These are phyloP conservation scores for Sphaerodactylus townsendi DNA, from an alignment of 2,113 vertebrate species.

Conservation along the genomic window DNA sequence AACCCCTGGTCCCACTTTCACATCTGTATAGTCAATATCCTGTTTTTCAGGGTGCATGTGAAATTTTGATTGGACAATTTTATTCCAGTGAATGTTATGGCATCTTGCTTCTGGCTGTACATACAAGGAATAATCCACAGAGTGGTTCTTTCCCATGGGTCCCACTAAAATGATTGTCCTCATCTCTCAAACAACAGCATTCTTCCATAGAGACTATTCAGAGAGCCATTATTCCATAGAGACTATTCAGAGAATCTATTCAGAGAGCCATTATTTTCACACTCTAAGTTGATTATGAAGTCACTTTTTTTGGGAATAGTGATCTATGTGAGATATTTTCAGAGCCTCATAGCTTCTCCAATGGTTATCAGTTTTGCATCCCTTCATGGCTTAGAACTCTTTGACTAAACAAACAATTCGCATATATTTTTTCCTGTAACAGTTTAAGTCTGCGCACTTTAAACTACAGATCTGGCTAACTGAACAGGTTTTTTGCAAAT, in stretches of 20 bases:
- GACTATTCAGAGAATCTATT: background rate
- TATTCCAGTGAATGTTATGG: no score
- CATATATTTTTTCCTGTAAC: background rate
- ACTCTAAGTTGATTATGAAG: background rate
- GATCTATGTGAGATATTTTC: background rate
- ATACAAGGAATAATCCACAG: background rate
- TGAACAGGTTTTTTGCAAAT: constrained; percentile 15
- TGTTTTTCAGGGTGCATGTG: background rate
- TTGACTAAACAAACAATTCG: background rate
- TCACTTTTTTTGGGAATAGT: background rate
- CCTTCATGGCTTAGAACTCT: background rate
- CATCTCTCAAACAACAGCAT: no score
- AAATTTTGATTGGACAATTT: background rate
- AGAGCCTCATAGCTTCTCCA: background rate
- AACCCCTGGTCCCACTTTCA: no score
- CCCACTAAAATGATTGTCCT: background rate
- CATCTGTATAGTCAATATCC: background rate
- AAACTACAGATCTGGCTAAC: background rate
- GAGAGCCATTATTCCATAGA: background rate
- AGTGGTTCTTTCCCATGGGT: background rate
- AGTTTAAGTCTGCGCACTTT: background rate
- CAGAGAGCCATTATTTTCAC: background rate
- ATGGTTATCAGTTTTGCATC: background rate
- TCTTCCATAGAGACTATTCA: background rate
- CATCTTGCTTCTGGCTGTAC: background rate